Percentiles rank a stretch among this genome's conserved stretches.
These are phyloP conservation scores for Rhombomys opimus DNA, from an alignment of 2,113 vertebrate genomes.

Conservation along the genomic window DNA sequence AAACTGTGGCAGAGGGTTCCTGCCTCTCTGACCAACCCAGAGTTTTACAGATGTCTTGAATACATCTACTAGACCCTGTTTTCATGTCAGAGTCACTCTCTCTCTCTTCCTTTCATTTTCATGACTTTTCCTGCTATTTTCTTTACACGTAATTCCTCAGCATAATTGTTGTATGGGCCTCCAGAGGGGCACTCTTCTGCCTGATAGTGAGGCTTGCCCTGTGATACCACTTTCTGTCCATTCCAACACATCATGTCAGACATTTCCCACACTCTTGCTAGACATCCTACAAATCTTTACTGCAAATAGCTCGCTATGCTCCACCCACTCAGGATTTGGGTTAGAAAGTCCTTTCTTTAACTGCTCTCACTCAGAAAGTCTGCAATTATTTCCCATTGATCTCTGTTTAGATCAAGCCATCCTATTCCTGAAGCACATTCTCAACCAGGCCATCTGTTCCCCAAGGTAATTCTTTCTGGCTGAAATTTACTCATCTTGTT, in stretches of 20 bases:
- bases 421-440: neutral
- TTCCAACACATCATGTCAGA: neutral
- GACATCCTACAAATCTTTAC: neutral
- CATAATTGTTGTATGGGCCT: neutral
- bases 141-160: neutral
- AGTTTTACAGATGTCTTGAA: neutral
- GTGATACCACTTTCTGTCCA: neutral
- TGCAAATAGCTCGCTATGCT: neutral
- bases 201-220: neutral
- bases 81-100: neutral
- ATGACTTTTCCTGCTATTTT: neutral
- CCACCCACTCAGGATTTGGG: neutral
- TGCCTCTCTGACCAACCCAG: neutral
- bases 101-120: neutral
- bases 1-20: no score
- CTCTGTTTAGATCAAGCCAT: neutral
- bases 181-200: neutral
- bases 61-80: neutral
- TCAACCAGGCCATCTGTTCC: neutral
- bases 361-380: neutral
- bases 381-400: neutral
- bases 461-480: neutral
- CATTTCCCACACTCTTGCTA: neutral
- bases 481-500: neutral
- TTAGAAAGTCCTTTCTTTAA: neutral